These are phyloP conservation scores for Eurytoma californica DNA, from an alignment of 2,888 invertebrate genomes.

Conservation along the genomic window DNA sequence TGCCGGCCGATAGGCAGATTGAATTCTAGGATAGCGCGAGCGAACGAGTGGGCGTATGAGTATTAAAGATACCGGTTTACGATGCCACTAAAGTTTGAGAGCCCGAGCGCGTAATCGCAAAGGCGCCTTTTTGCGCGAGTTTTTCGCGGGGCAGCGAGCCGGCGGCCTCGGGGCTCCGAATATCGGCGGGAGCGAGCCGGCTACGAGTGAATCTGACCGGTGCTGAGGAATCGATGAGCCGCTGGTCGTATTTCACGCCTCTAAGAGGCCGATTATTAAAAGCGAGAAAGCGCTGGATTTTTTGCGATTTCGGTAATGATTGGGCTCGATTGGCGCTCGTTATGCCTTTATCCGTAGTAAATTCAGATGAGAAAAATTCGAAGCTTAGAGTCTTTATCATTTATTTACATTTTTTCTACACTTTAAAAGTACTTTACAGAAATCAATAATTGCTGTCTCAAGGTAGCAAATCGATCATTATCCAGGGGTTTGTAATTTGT, in stretches of 20 bases:
- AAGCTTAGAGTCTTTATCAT: no score
- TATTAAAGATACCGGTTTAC: slow-evolving; percentile 73
- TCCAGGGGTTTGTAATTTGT: no score
- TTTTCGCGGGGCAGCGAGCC: slow-evolving; percentile 10
- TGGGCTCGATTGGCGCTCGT: no score
- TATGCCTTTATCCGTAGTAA: no score
- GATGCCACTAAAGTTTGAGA: slow-evolving; percentile 70
- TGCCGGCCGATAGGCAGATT: slow-evolving; percentile 73
- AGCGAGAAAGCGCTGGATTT: not conserved
- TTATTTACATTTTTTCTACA: no score
- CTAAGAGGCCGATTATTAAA: not conserved
- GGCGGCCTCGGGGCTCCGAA: not conserved
- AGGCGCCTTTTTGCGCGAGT: slow-evolving; percentile 24
- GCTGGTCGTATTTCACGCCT: not conserved
- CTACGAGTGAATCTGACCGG: not conserved
- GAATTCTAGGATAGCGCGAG: slow-evolving; percentile 65
- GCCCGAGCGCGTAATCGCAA: slow-evolving; percentile 20
- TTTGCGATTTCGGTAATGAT: no score
- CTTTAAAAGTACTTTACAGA: no score
- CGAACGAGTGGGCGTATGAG: slow-evolving; percentile 62
- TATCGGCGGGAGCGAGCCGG: not conserved
- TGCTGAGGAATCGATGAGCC: not conserved
- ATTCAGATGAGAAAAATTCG: no score
- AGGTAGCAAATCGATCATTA: no score
- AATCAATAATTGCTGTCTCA: no score